These are phyloP conservation scores for Euthynnus affinis DNA, from an alignment of 2,797 vertebrate species.

Conservation along the genomic window DNA sequence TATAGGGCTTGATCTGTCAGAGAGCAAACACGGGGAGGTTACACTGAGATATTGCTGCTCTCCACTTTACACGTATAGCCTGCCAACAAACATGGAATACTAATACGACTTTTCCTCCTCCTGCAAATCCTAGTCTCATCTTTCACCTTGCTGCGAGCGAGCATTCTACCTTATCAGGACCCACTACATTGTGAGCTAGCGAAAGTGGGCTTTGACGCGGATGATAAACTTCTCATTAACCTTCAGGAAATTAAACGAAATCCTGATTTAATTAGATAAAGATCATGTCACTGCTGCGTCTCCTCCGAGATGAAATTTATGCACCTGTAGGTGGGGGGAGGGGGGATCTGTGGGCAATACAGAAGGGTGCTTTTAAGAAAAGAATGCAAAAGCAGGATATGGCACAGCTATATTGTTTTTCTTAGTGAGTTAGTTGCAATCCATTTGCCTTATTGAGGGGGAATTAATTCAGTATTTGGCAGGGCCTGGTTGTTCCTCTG, in stretches of 20 bases:
- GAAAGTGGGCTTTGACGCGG: conserved; percentile 74
- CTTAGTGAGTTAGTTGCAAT: conserved; percentile 16
- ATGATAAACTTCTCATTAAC: conserved; percentile 84
- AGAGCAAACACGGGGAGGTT: conserved; percentile 50
- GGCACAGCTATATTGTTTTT: conserved; percentile 27
- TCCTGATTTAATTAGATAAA: conserved; percentile 83
- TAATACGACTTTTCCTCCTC: conserved; percentile 52
- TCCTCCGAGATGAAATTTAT: conserved; percentile 70
- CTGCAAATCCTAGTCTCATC: conserved; percentile 25
- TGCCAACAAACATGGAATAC: conserved; percentile 62
- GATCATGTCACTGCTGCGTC: conserved; percentile 73
- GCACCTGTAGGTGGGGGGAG: not conserved
- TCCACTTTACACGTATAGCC: conserved; percentile 33
- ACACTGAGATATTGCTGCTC: conserved; percentile 36
- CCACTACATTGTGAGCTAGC: conserved; percentile 50
- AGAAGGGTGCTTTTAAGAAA: conserved; percentile 17
- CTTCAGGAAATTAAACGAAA: conserved; percentile 82
- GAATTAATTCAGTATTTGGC: conserved; percentile 68
- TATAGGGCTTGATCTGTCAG: conserved; percentile 52
- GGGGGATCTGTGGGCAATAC: conserved; percentile 24
- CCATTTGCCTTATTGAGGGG: conserved; percentile 46
- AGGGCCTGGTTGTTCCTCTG: conserved; percentile 14
- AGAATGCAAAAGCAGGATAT: conserved; percentile 37
- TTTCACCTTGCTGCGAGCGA: conserved; percentile 64
- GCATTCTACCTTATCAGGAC: conserved; percentile 59